Percentiles rank a stretch among this genome's conserved stretches.
These are phyloP conservation scores for Solea senegalensis DNA, from an alignment of 2,113 vertebrate genomes.

Conservation along the genomic window DNA sequence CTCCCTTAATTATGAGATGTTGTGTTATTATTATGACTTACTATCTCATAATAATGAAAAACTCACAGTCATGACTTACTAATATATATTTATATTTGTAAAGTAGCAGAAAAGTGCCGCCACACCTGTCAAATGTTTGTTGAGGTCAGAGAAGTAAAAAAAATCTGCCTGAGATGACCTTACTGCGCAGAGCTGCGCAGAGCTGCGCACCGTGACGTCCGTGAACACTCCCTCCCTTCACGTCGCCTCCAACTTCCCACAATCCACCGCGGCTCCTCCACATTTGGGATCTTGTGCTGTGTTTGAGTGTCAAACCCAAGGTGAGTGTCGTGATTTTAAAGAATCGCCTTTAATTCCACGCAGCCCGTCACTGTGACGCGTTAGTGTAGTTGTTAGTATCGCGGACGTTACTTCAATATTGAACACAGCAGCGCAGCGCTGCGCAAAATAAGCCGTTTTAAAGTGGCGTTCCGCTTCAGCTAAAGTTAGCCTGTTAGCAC, in stretches of 20 bases:
- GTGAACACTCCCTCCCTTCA: background rate
- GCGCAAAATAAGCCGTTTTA: background rate
- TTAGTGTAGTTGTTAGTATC: background rate
- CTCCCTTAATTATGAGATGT: no score
- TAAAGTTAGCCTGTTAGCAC: conserved; percentile 27
- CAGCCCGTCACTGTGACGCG: fast-evolving
- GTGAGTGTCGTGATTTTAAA: conserved; percentile 46
- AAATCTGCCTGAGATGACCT: no score
- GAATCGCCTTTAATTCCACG: fast-evolving
- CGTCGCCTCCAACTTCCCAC: conserved; percentile 40
- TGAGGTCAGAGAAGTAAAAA: no score
- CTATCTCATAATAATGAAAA: no score
- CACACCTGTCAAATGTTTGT: no score
- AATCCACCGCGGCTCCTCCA: conserved; percentile 62
- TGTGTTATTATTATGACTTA: no score
- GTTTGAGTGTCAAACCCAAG: conserved; percentile 70
- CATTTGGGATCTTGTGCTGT: conserved; percentile 8
- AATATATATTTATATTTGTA: no score
- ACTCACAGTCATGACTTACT: no score
- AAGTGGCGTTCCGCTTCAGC: background rate
- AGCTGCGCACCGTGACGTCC: background rate
- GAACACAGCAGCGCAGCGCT: background rate
- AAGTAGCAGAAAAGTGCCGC: no score
- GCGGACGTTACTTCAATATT: background rate
- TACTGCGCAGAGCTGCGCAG: no score